These are phyloP conservation scores for Alces alces DNA, from an alignment of 2,113 vertebrate species.

Conservation along the genomic window DNA sequence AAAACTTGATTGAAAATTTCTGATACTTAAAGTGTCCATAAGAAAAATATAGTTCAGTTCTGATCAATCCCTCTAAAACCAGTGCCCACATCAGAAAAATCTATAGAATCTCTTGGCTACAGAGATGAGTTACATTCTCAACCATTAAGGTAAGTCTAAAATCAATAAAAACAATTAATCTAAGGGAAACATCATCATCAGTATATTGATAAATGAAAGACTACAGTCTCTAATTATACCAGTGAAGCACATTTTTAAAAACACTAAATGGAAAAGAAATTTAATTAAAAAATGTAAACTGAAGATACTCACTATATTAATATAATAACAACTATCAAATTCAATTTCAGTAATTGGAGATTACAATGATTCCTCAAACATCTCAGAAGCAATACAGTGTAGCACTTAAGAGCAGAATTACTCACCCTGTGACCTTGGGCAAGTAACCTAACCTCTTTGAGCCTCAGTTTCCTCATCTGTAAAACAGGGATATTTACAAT, in stretches of 20 bases:
- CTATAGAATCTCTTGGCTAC: slow-evolving; percentile 6
- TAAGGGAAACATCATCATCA: slow-evolving; percentile 42
- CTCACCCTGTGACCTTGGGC: neutral
- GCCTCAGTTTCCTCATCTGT: slow-evolving; percentile 26
- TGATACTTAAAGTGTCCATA: slow-evolving; percentile 19
- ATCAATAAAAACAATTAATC: slow-evolving; percentile 51
- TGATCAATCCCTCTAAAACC: slow-evolving; percentile 44
- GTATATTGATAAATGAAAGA: slow-evolving; percentile 35
- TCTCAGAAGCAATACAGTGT: neutral
- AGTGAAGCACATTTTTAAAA: slow-evolving; percentile 26
- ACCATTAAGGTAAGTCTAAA: slow-evolving; percentile 56
- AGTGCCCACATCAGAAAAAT: slow-evolving; percentile 28
- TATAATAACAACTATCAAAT: neutral
- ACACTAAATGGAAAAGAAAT: slow-evolving; percentile 18
- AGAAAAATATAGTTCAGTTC: slow-evolving; percentile 5
- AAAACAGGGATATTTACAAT: neutral
- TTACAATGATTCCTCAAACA: neutral
- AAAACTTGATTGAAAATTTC: slow-evolving; percentile 22
- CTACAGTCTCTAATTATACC: neutral
- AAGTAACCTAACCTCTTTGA: slow-evolving; percentile 6
- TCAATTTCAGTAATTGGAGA: slow-evolving; percentile 31
- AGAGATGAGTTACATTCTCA: slow-evolving; percentile 32
- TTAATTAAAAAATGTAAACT: slow-evolving; percentile 23
- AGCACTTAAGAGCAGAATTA: neutral
- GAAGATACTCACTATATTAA: slow-evolving; percentile 17